Percentiles rank a stretch among this genome's conserved stretches.
These are phyloP conservation scores for Drosophila affinis DNA, from an alignment of 2,888 invertebrate species.

Conservation along the genomic window DNA sequence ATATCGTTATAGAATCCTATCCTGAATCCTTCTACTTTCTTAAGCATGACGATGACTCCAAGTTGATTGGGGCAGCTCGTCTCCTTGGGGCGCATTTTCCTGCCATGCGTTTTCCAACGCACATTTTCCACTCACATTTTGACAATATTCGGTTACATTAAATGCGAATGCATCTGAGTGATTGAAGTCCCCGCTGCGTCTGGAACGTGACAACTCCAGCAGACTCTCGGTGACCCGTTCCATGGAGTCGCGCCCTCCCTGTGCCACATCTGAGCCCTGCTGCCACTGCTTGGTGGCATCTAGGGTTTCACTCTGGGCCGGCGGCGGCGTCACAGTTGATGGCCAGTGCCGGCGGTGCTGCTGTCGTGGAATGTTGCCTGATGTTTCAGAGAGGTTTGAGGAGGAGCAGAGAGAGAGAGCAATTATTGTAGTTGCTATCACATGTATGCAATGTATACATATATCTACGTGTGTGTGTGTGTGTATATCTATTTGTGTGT, in stretches of 20 bases:
- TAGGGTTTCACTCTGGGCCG: slow-evolving; percentile 44
- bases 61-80: no score
- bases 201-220: slow-evolving; percentile 58
- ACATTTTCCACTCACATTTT: slow-evolving; percentile 62
- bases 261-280: slow-evolving; percentile 6
- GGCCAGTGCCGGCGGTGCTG: slow-evolving; percentile 24
- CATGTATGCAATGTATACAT: neutral
- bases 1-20: no score
- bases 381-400: neutral
- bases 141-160: slow-evolving; percentile 72
- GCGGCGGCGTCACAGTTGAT: slow-evolving; percentile 43
- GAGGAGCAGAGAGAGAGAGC: neutral
- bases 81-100: no score
- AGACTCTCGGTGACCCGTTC: slow-evolving; percentile 50
- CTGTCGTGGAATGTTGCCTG: slow-evolving; percentile 70
- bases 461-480: neutral
- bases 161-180: slow-evolving; percentile 57
- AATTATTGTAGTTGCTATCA: neutral
- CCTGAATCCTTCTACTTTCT: no score
- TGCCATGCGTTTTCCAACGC: neutral
- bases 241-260: neutral
- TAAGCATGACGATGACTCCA: no score
- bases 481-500: no score
- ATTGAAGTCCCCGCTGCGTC: slow-evolving; percentile 37
- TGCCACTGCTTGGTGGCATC: slow-evolving; percentile 38